Conservation (phyloP, 2,888 invertebrate genomes). For the Mesochorus sp. region DNA sequence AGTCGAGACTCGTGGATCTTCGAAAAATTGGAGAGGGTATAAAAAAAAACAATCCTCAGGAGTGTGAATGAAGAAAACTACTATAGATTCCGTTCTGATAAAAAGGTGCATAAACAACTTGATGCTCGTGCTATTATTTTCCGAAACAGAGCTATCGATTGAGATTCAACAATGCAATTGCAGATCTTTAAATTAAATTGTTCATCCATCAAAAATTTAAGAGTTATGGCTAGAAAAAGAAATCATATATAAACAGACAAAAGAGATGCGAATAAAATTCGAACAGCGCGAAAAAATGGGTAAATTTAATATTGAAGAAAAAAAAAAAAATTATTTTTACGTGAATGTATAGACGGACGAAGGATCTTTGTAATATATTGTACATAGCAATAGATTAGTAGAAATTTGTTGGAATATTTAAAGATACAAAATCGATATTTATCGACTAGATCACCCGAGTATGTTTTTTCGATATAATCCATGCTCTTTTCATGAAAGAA, state of each 20-base stretch:
- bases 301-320: slow-evolving; percentile 57
- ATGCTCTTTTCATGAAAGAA: not conserved
- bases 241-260: not conserved
- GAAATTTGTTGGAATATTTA: slow-evolving; percentile 60
- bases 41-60: slow-evolving; percentile 14
- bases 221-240: not conserved
- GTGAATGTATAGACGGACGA: slow-evolving; percentile 70
- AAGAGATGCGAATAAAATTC: slow-evolving; percentile 12
- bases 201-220: slow-evolving; percentile 29
- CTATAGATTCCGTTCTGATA: slow-evolving; percentile 17
- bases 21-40: not conserved
- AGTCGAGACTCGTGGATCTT: slow-evolving; percentile 4
- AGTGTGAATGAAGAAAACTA: not conserved
- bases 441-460: slow-evolving; percentile 15
- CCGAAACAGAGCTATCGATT: slow-evolving; percentile 21
- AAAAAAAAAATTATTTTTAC: slow-evolving; percentile 74
- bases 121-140: slow-evolving; percentile 25
- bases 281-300: slow-evolving; percentile 3
- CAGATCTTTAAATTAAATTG: slow-evolving; percentile 29
- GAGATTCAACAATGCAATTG: slow-evolving; percentile 22
- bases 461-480: slow-evolving; percentile 4
- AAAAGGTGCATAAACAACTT: slow-evolving; percentile 17
- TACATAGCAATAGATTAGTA: slow-evolving; percentile 78
- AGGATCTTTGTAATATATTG: slow-evolving; percentile 80
- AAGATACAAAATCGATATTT: slow-evolving; percentile 4